Evolutionary conservation across 2,888 invertebrate species (phyloP).

Genomic region (Cataglyphis albicans): DNA sequence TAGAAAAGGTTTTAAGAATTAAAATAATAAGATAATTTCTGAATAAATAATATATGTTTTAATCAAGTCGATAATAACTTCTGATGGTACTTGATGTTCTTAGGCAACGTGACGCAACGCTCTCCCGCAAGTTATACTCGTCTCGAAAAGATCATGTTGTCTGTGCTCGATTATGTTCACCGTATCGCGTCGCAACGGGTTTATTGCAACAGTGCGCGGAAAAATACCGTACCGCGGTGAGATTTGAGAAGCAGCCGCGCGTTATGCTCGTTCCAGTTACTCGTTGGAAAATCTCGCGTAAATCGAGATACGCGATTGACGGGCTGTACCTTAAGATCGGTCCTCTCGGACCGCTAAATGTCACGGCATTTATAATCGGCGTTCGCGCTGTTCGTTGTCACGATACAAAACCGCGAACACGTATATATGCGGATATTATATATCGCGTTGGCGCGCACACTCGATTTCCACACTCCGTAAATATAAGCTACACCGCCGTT

Average conservation of each 20-base stretch:
- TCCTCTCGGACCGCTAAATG: not conserved
- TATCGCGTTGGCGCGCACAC: not conserved
- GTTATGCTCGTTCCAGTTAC: slow-evolving; percentile 22
- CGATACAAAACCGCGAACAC: not conserved
- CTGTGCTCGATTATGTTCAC: slow-evolving; percentile 11
- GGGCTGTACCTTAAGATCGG: not conserved
- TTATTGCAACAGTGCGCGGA: slow-evolving; percentile 31
- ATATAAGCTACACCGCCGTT: not conserved
- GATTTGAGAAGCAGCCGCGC: slow-evolving; percentile 23
- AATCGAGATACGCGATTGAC: not conserved
- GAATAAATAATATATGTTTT: not conserved
- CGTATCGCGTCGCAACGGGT: slow-evolving; percentile 46
- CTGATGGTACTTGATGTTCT: not conserved
- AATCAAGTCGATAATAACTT: not conserved
- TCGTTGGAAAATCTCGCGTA: slow-evolving; percentile 20
- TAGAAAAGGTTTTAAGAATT: not conserved
- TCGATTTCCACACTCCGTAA: slow-evolving; percentile 25
- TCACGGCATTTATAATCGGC: slow-evolving; percentile 1
- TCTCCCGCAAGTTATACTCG: not conserved
- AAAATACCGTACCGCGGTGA: slow-evolving; percentile 19
- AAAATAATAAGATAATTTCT: not conserved
- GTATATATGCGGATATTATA: not conserved
- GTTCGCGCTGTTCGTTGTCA: not conserved
- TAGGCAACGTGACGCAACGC: slow-evolving; percentile 9
- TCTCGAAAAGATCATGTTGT: slow-evolving; percentile 25